A percentile compares a stretch with the other conserved stretches of the same genome.
Evolutionary conservation across 2,797 vertebrate species (phyloP).

Genomic region (Bryconaethiops microstoma): DNA sequence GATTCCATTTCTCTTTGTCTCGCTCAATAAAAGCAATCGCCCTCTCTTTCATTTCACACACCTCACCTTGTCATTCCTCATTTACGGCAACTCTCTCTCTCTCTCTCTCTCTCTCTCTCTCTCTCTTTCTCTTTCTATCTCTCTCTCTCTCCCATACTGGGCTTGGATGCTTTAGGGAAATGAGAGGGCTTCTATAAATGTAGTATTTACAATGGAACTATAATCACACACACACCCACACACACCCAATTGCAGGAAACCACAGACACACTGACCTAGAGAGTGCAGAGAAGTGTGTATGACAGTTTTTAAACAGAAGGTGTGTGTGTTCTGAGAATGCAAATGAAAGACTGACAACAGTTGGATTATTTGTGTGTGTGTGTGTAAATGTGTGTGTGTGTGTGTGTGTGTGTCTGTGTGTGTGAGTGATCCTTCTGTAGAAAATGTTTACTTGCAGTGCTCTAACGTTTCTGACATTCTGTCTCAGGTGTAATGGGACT

Average conservation of each 20-base stretch:
- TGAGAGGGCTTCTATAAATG: conserved; percentile 42
- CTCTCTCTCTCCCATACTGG: conserved; percentile 15
- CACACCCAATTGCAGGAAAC: background rate
- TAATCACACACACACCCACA: background rate
- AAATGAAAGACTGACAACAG: conserved; percentile 35
- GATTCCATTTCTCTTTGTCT: conserved; percentile 75
- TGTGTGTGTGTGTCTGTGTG: conserved; percentile 30
- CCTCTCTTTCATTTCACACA: conserved; percentile 55
- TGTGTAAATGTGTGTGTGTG: conserved; percentile 19
- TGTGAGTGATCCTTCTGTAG: conserved; percentile 21
- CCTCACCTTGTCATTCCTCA: conserved; percentile 51
- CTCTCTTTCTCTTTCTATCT: background rate
- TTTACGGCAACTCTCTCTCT: conserved; percentile 40
- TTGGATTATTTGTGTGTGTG: too few species aligned
- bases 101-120: conserved; percentile 17
- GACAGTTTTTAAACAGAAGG: conserved; percentile 19
- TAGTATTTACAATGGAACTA: conserved; percentile 14
- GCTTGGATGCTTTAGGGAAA: conserved; percentile 36
- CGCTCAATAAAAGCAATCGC: conserved; percentile 74
- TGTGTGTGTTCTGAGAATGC: conserved; percentile 27
- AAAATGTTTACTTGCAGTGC: conserved; percentile 15
- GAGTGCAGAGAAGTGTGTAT: background rate
- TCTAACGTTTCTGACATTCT: conserved; percentile 21
- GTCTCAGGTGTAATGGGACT: conserved; percentile 21
- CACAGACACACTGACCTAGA: background rate